Evolutionary conservation across 1,140 invertebrate species (phyloP).

Genomic region (Trypoxylus dichotomus): DNA sequence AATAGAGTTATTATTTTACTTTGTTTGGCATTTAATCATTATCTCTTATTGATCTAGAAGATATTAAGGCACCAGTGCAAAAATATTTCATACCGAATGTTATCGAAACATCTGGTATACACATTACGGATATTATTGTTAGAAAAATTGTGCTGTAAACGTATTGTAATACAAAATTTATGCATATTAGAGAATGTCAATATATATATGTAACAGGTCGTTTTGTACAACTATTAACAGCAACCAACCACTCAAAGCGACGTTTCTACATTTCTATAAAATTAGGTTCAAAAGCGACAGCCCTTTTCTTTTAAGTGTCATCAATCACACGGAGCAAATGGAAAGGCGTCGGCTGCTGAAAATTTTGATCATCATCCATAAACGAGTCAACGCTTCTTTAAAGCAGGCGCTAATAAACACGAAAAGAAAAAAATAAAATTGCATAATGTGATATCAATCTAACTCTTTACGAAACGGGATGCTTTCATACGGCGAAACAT

Average conservation of each 20-base stretch:
- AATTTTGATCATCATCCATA: conserved; percentile 19
- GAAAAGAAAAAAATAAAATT: conserved; percentile 10
- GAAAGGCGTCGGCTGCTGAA: not conserved
- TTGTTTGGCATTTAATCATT: too few species aligned
- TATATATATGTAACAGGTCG: too few species aligned
- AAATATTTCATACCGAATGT: too few species aligned
- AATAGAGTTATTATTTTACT: too few species aligned
- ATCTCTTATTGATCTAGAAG: too few species aligned
- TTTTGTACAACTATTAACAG: not conserved
- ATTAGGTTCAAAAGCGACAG: not conserved
- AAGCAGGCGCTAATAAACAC: not conserved
- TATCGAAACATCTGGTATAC: too few species aligned
- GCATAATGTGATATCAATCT: conserved; percentile 10
- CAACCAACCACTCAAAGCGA: not conserved
- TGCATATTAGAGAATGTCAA: too few species aligned
- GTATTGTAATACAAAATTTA: too few species aligned
- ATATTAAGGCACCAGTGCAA: too few species aligned
- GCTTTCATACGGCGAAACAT: not conserved
- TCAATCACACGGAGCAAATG: not conserved
- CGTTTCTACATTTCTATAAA: not conserved
- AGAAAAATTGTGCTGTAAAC: too few species aligned
- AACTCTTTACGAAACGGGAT: not conserved
- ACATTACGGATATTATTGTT: too few species aligned
- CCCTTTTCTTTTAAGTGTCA: not conserved
- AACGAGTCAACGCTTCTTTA: conserved; percentile 25